Percentiles rank a stretch among this genome's conserved stretches.
Conservation (phyloP, 2,113 vertebrate genomes). For the Crypturellus undulatus region DNA sequence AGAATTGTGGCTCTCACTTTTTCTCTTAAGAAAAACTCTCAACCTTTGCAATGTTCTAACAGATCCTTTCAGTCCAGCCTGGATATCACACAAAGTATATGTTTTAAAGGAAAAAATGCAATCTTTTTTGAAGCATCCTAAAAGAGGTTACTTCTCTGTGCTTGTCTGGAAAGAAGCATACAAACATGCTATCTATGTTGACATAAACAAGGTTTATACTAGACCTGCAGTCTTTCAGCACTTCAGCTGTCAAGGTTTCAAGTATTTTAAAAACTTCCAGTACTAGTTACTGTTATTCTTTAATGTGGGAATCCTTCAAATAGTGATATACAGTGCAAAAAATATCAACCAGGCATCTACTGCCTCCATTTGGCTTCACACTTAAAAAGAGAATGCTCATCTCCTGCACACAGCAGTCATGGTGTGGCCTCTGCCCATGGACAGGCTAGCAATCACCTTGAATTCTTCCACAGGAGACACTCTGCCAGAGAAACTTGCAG, state of each 20-base stretch:
- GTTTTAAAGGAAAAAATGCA: not conserved
- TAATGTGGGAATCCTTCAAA: not conserved
- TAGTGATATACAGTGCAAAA: not conserved
- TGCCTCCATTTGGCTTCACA: not conserved
- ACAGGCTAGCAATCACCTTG: not conserved
- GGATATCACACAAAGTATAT: not conserved
- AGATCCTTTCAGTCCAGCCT: not conserved
- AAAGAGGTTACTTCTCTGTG: not conserved
- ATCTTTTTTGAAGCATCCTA: not conserved
- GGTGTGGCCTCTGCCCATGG: not conserved
- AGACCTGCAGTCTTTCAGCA: not conserved
- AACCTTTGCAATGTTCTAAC: not conserved
- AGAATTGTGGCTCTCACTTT: not conserved
- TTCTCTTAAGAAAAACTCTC: not conserved
- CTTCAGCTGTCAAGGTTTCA: not conserved
- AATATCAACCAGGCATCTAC: not conserved
- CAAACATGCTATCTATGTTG: not conserved
- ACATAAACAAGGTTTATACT: not conserved
- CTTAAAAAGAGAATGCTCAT: not conserved
- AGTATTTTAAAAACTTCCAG: not conserved
- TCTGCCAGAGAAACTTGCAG: not conserved
- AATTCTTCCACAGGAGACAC: not conserved
- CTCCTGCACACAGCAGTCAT: not conserved
- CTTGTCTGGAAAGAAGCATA: not conserved
- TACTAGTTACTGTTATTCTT: not conserved